Conservation (phyloP, 1,140 invertebrate species). For the Hyles euphorbiae region DNA sequence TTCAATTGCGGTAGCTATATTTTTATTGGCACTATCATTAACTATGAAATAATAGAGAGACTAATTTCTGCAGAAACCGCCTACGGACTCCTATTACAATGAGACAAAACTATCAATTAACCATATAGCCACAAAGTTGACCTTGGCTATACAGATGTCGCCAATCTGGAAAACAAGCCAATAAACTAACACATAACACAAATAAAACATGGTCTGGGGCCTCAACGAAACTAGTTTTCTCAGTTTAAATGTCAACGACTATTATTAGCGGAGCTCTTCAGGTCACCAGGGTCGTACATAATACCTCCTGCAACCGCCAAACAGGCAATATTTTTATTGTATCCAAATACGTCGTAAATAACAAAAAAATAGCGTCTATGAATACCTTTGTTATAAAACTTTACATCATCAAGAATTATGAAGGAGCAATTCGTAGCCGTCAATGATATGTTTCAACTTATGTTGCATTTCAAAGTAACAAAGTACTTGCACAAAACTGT, state of each 20-base stretch:
- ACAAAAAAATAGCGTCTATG: constrained; percentile 6
- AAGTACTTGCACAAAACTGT: too few species aligned
- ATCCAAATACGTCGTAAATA: constrained; percentile 10
- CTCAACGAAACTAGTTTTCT: constrained; percentile 53
- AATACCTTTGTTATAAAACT: constrained; percentile 10
- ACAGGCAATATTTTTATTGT: constrained; percentile 22
- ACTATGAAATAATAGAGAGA: too few species aligned
- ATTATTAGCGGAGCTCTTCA: constrained; percentile 49
- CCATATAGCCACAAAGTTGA: constrained; percentile 21
- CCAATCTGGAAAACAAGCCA: constrained; percentile 37
- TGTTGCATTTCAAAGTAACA: too few species aligned
- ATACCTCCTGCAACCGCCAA: constrained; percentile 31
- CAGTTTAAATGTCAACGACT: constrained; percentile 61
- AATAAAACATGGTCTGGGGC: constrained; percentile 33
- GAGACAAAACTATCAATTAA: not conserved
- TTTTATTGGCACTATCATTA: too few species aligned
- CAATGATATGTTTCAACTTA: too few species aligned
- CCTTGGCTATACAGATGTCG: constrained; percentile 20
- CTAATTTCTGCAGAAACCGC: too few species aligned
- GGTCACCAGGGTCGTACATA: constrained; percentile 41
- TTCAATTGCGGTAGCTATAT: too few species aligned
- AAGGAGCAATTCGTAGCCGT: too few species aligned
- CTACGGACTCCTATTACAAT: not conserved
- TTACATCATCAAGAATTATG: too few species aligned
- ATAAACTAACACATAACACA: constrained; percentile 21